Evolutionary conservation across 64 coral and sea anemone genomes (phyloP), one percentile per base, ranked within the genome.

Genomic region (Anthopleura sola): DNA sequence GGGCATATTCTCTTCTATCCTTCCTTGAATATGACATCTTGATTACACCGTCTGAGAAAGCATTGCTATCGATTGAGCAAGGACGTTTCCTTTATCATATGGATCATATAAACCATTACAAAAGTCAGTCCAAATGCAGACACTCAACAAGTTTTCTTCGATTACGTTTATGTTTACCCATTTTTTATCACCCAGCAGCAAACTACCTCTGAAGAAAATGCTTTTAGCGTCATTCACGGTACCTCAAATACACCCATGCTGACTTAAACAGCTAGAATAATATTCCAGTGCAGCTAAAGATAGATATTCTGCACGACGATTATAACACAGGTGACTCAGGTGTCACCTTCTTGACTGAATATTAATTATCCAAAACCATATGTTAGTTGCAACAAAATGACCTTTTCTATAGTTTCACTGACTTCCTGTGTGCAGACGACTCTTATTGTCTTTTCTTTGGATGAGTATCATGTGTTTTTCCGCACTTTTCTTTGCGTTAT

Each of bases 21-120:
- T 34, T 79, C 76, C 76, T 79, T 79, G 38, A 47, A 71, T 79
- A 24, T 79, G 76, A 79, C 76, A 79, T 48, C 76, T 79, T 47
- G 76, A 79, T 79, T 79, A 33, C 66, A 21, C 44, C 21, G 76
- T 79, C 39, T 79, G 76, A 44, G 34, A n/a, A 79, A 79, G 76
- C 36, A 44, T 79, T 13, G 28, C 28, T 62, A 24, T n/a, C 58
- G 11, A 62, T 14, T 32, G 66, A 71, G 10, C 66, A 16, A 29
- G 31, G 12, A 34, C 5, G 3, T 32, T 31, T 36, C 29, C 28
- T 34, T 71, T 15, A 14, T 34, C 66, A 71, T 31, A 71, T 71
- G 66, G 66, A 71, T 71, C 23, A 15, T 71, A 32, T 36, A 71
- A 71, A 71, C 29, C 34, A 71, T 28, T 16, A 17, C 29, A 71